Evolutionary conservation across 2,888 invertebrate genomes (phyloP), one percentile per base, ranked within the genome.

Genomic region (Ichneumoninae sp.): DNA sequence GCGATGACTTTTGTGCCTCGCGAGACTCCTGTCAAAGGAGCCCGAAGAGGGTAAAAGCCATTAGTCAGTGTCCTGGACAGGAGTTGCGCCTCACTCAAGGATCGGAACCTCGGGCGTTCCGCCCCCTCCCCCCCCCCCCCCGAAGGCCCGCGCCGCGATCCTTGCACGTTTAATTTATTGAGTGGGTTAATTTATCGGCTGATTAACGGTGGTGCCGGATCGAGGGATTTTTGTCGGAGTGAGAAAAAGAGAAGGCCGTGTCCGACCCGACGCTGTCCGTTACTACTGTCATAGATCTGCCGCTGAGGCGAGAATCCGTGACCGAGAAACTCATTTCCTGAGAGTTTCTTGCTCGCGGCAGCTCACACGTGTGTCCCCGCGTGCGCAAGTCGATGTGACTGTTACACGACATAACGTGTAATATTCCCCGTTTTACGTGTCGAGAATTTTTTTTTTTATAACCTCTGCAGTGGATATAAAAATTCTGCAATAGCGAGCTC

Each of bases 161-260:
- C 70, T 63, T 68, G 40, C 82, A 79, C 85, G 71, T 85, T 82
- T 82, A 82, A 85, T 85, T 85, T 85, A 82, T 84, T 47, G 44
- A 47, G 16, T 47, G 16, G 44, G 16, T 85, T 82, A 82, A 85
- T 85, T 85, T 85, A 82, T 84, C 82, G 82, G 60, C 85, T 82
- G 82, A 82, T 85, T 76, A 76, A 82, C 85, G 75, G 79, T 80
- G 47, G 19, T 75, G 57, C 69, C 50, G 19, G 13, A 54, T 74
- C 30, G 57, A 73, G 30, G 44, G 50, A 80, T 54, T 74, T 69
- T 74, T 44, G 22, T 70, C 52, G 8, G 1, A n/a, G 5, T 8
- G 26, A 3, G 44, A 50, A 65, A 36, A 71, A 50, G 44, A 50
- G 1, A 69, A 1, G 13, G n/a, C 33, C 52, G n/a, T 26, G 47